Evolutionary conservation across 2,888 invertebrate genomes (phyloP).

Genomic region (Metopia argyrocephala): DNA sequence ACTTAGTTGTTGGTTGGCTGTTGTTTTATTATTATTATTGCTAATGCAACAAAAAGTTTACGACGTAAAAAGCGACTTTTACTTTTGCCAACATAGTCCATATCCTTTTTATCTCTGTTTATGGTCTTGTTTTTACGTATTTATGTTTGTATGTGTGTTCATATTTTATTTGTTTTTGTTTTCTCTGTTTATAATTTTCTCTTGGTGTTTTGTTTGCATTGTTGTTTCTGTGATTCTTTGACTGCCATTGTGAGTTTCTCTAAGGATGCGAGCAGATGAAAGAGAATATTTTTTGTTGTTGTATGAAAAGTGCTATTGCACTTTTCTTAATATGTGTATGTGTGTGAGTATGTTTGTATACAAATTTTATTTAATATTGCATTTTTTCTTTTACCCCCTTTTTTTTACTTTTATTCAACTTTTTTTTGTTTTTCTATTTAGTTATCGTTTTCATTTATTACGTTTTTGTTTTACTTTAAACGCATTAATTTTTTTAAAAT

Average conservation of each 20-base stretch:
- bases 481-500: neutral
- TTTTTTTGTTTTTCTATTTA: neutral
- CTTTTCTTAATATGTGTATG: conserved; percentile 33
- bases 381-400: conserved; percentile 19
- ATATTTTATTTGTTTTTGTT: conserved; percentile 21
- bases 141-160: neutral
- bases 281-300: conserved; percentile 8
- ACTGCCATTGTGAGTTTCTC: conserved; percentile 1
- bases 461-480: conserved; percentile 10
- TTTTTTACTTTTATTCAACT: neutral
- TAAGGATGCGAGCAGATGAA: neutral
- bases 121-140: conserved; percentile 10
- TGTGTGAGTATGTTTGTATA: conserved; percentile 5
- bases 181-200: conserved; percentile 24
- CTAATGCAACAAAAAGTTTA: conserved; percentile 11
- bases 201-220: conserved; percentile 47
- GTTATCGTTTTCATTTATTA: neutral
- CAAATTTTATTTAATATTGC: conserved; percentile 1
- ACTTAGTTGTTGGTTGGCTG: neutral
- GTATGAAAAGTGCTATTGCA: conserved; percentile 32
- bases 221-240: conserved; percentile 34
- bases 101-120: conserved; percentile 13
- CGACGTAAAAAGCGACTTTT: conserved; percentile 51
- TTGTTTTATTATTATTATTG: neutral
- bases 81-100: conserved; percentile 48